Percentiles rank a stretch among this genome's conserved stretches.
These are phyloP conservation scores for Drosophila testacea DNA, from an alignment of 2,888 invertebrate genomes.

Conservation along the genomic window DNA sequence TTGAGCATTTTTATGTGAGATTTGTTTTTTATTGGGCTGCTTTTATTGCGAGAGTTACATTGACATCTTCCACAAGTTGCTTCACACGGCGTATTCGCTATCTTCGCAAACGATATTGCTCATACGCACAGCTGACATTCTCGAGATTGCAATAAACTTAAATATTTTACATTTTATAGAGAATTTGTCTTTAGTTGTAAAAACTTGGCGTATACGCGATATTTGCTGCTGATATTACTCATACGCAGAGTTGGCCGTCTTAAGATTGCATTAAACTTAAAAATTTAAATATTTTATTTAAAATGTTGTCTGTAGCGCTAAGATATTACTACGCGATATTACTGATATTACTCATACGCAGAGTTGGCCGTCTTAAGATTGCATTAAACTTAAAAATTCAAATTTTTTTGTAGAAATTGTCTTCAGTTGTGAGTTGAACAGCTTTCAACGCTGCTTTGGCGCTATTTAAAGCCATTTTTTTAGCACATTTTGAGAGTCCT, in stretches of 20 bases:
- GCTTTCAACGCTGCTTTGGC: neutral
- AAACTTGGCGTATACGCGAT: too few relatives aligned
- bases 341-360: neutral
- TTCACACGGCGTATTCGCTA: slow-evolving; percentile 2
- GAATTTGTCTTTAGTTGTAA: neutral
- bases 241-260: neutral
- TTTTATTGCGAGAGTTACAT: slow-evolving; percentile 48
- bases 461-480: neutral
- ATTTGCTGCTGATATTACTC: neutral
- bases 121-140: neutral
- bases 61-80: slow-evolving; percentile 8
- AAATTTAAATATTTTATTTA: neutral
- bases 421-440: neutral
- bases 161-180: neutral
- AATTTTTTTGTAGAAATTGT: neutral
- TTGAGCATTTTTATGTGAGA: slow-evolving; percentile 76
- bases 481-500: neutral
- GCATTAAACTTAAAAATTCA: neutral
- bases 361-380: neutral
- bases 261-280: neutral
- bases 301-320: neutral
- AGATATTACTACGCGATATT: neutral
- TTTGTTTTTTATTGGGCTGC: slow-evolving; percentile 71
- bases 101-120: neutral
- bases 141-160: neutral